A percentile compares a stretch with the other conserved stretches of the same genome.
phyloP scores from a whole-genome alignment of 2,888 invertebrate species.

The Villa cingulata region DNA sequence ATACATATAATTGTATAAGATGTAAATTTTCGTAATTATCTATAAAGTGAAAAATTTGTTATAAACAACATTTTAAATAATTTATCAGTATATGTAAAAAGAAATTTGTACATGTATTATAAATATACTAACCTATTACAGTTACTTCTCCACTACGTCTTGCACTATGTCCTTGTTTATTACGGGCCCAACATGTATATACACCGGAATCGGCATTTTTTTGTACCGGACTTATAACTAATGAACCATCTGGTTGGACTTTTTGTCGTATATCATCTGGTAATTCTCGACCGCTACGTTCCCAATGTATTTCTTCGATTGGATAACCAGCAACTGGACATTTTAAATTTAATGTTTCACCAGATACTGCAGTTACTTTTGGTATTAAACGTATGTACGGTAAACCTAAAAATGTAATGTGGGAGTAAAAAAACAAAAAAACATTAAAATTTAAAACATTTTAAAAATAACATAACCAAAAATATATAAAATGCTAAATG shows the following conservation, averaged over 20 bases:
- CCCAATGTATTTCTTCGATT: conserved; percentile 68
- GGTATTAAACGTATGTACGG: conserved; percentile 67
- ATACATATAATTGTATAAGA: no score
- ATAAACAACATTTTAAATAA: no score
- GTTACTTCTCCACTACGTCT: conserved; percentile 59
- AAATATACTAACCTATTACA: conserved; percentile 53
- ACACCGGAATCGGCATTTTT: conserved; percentile 61
- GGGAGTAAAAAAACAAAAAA: no score
- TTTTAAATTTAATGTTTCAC: conserved; percentile 56
- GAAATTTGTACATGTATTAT: no score
- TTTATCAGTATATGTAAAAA: no score
- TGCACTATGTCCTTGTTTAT: conserved; percentile 63
- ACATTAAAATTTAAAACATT: no score
- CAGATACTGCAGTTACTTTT: conserved; percentile 69
- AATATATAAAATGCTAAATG: no score
- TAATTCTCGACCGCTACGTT: conserved; percentile 54
- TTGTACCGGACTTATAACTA: conserved; percentile 62
- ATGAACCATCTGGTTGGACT: conserved; percentile 56
- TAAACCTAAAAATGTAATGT: conserved; percentile 40
- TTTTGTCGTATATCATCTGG: conserved; percentile 70
- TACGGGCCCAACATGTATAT: conserved; percentile 67
- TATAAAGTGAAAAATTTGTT: no score
- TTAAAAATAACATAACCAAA: no score
- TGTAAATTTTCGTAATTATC: no score
- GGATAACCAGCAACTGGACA: conserved; percentile 76